Percentiles rank a stretch among this genome's conserved stretches.
phyloP scores from a whole-genome alignment of 1,140 invertebrate genomes.

The Laupala kohalensis region DNA sequence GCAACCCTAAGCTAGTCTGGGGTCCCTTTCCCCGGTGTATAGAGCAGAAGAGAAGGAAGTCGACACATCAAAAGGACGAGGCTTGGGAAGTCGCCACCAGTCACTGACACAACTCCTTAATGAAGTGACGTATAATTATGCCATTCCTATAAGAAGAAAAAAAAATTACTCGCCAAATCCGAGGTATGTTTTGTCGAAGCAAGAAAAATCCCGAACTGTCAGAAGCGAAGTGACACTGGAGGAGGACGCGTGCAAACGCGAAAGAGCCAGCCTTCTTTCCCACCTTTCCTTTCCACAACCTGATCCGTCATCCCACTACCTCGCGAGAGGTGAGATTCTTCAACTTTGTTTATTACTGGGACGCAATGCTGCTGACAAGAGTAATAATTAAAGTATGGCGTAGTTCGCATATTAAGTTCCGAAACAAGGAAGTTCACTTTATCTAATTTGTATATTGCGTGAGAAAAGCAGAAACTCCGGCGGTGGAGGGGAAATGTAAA shows the following conservation, averaged over 20 bases:
- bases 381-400: not conserved
- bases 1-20: too few relatives aligned
- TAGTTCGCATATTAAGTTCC: not conserved
- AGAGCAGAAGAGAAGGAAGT: not conserved
- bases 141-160: too few relatives aligned
- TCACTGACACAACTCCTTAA: not conserved
- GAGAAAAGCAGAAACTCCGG: not conserved
- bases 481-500: not conserved
- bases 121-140: too few relatives aligned
- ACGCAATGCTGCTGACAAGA: not conserved
- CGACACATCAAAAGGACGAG: not conserved
- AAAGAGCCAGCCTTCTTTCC: not conserved
- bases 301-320: not conserved
- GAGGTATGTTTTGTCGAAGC: too few relatives aligned
- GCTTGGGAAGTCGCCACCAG: not conserved
- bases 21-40: too few relatives aligned
- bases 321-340: not conserved
- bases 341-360: not conserved
- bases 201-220: too few relatives aligned
- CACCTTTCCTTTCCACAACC: not conserved
- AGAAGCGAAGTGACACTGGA: too few relatives aligned
- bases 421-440: not conserved
- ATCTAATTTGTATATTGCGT: not conserved
- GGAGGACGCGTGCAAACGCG: too few relatives aligned
- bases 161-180: too few relatives aligned